A percentile compares a stretch with the other conserved stretches of the same genome.
Evolutionary conservation across 1,140 invertebrate species (phyloP).

Genomic region (Brachionus koreanus): DNA sequence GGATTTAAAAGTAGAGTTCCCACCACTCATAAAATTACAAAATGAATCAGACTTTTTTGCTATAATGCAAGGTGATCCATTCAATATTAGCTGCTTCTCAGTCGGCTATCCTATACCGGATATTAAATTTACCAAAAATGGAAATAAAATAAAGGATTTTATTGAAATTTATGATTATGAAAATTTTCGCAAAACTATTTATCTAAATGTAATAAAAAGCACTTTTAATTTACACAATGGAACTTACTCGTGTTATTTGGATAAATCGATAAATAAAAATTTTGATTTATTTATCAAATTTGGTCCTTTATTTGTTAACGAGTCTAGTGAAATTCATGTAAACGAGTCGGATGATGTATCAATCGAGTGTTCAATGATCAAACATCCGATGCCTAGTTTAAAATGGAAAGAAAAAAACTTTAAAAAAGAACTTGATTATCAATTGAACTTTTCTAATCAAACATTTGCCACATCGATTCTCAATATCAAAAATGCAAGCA

Average conservation of each 20-base stretch:
- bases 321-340: neutral
- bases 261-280: neutral
- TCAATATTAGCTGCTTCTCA: neutral
- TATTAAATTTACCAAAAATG: neutral
- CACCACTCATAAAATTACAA: neutral
- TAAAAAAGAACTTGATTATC: neutral
- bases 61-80: neutral
- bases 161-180: neutral
- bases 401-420: neutral
- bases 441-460: neutral
- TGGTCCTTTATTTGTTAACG: neutral
- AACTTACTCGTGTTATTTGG: neutral
- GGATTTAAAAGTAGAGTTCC: neutral
- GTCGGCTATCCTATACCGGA: constrained; percentile 10
- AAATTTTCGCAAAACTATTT: neutral
- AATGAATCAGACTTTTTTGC: neutral
- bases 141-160: neutral
- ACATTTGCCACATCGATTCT: neutral
- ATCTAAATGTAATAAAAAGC: neutral
- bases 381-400: neutral
- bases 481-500: neutral
- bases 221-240: neutral
- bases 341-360: neutral
- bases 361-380: neutral
- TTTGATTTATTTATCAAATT: neutral